phyloP scores from a whole-genome alignment of 1,140 invertebrate species.

The Drusus annulatus region DNA sequence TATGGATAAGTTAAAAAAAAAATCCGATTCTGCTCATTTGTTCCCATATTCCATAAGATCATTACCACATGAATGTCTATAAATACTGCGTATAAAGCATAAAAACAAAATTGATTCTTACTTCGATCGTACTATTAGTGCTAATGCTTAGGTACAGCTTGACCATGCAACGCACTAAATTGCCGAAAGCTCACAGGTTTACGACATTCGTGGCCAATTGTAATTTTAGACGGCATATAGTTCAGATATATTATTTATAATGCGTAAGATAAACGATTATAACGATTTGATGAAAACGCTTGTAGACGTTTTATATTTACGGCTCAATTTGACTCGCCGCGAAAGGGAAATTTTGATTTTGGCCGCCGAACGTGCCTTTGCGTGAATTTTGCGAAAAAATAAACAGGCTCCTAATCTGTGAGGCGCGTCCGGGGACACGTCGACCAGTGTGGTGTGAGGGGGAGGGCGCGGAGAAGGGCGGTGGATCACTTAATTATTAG shows the following conservation, averaged over 20 bases:
- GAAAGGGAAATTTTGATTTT: conserved; percentile 10
- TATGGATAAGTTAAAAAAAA: no score
- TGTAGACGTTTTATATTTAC: conserved; percentile 35
- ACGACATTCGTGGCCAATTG: no score
- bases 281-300: conserved; percentile 7
- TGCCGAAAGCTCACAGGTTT: no score
- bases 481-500: conserved; percentile 43
- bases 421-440: conserved; percentile 1
- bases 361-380: conserved; percentile 21
- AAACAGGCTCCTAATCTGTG: conserved; percentile 24
- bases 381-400: conserved; percentile 28
- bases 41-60: no score
- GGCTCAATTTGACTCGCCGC: conserved; percentile 12
- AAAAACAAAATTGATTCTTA: no score
- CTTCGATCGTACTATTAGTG: no score
- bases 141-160: no score
- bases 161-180: no score
- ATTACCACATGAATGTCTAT: no score
- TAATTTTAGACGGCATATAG: neutral
- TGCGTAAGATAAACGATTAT: neutral
- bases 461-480: neutral
- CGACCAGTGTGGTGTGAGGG: neutral
- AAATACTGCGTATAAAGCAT: no score
- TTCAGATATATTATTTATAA: neutral
- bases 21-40: no score